Conservation (phyloP, 2,113 vertebrate genomes). For the Anolis sagrei region DNA sequence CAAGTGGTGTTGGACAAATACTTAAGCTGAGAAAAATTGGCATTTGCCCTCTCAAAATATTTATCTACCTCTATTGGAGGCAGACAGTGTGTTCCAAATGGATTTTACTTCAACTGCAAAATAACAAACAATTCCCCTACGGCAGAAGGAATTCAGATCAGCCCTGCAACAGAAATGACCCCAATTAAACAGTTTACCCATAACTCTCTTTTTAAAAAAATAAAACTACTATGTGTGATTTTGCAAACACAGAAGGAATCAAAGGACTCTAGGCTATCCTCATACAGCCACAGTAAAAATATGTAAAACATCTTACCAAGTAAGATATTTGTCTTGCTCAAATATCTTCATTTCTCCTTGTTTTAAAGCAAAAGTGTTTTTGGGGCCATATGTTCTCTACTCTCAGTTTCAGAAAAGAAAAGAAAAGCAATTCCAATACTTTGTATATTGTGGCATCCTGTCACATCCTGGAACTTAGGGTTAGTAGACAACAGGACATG, state of each 20-base stretch:
- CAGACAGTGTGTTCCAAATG: conserved; percentile 21
- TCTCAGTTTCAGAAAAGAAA: no score
- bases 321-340: background rate
- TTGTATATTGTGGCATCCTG: background rate
- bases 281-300: background rate
- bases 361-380: background rate
- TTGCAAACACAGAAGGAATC: conserved; percentile 3
- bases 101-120: conserved; percentile 24
- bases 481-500: background rate
- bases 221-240: background rate
- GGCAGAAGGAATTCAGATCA: conserved; percentile 24
- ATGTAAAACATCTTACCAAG: background rate
- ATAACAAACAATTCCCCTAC: conserved; percentile 27
- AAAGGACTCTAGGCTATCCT: background rate
- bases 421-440: background rate
- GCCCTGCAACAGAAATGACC: background rate
- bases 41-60: conserved; percentile 37
- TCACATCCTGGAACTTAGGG: background rate
- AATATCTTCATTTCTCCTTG: background rate
- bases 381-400: no score
- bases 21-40: conserved; percentile 12
- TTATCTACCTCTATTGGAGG: conserved; percentile 30
- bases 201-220: background rate
- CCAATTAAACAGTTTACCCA: conserved; percentile 18
- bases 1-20: background rate